Evolutionary conservation across 2,888 invertebrate species (phyloP), one percentile per base, ranked within the genome.

Genomic region (Chrysopilus asiliformis): DNA sequence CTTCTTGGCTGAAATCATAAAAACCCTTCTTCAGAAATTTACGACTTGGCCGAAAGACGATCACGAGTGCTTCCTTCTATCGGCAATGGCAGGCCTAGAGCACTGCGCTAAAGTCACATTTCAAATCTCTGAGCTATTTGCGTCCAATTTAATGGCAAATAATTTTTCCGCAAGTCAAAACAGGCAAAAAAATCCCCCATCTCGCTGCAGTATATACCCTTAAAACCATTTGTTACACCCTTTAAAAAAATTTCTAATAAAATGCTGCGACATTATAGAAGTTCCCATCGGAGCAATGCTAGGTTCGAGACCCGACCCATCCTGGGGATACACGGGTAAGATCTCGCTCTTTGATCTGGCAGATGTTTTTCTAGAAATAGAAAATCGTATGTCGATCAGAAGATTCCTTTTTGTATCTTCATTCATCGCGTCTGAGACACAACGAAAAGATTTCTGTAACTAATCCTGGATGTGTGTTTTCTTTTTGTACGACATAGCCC

Each of bases 61-160:
- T n/a, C n/a, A n/a, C n/a, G n/a, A n/a, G n/a, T n/a, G n/a, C n/a
- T n/a, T n/a, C n/a, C n/a, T n/a, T n/a, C n/a, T n/a, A n/a, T n/a
- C n/a, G n/a, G n/a, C n/a, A n/a, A n/a, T n/a, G n/a, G n/a, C n/a
- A n/a, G n/a, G n/a, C n/a, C n/a, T n/a, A n/a, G 14, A 26, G 2
- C 26, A 12, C 13, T 13, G 12, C 26, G 26, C 14, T 10, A 26
- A 5, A 10, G 14, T 14, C 26, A 26, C 10, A 26, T 26, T 5
- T 13, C 14, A 30, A 15, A 30, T n/a, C n/a, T n/a, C 30, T 14
- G 5, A 9, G 10, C 30, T 17, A 18, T 18, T 32, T 14, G 17
- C 26, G 26, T 26, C 26, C 14, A 17, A 32, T 18, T 32, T 32
- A 32, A 32, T 32, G 32, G 14, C 3, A 7, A 10, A 18, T 19